Conservation (phyloP, 2,888 invertebrate species). For the Tipula lateralis region DNA sequence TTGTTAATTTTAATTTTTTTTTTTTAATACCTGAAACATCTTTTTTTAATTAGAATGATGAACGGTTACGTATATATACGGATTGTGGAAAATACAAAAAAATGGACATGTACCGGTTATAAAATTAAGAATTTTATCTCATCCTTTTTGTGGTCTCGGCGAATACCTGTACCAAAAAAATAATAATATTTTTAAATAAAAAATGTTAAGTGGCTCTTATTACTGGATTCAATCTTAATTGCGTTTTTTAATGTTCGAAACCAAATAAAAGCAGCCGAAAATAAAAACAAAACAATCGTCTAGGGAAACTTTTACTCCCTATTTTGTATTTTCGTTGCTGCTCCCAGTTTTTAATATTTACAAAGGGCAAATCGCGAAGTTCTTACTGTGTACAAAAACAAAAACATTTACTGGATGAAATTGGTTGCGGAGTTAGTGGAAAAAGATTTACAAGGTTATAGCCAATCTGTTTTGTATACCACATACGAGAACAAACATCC, state of each 20-base stretch:
- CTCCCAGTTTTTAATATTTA: background rate
- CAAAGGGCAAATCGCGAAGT: conserved; percentile 11
- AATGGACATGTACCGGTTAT: background rate
- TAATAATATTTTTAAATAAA: conserved; percentile 11
- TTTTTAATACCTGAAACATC: background rate
- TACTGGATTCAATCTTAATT: conserved; percentile 28
- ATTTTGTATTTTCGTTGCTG: background rate
- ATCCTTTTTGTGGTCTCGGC: background rate
- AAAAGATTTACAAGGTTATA: background rate
- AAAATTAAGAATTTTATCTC: background rate
- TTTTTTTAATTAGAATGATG: conserved; percentile 24
- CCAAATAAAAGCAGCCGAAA: conserved; percentile 11
- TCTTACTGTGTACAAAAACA: background rate
- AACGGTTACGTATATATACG: no score
- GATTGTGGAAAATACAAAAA: background rate
- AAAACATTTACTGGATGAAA: background rate
- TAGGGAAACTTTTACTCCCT: background rate
- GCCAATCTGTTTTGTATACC: background rate
- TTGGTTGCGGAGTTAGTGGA: background rate
- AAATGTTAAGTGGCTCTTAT: conserved; percentile 29
- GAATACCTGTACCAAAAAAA: background rate
- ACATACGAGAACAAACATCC: no score
- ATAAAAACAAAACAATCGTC: background rate
- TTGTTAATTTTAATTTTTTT: no score
- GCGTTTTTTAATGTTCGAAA: conserved; percentile 28